Evolutionary conservation across 1,140 invertebrate genomes (phyloP).

Genomic region (Megathymus violae): DNA sequence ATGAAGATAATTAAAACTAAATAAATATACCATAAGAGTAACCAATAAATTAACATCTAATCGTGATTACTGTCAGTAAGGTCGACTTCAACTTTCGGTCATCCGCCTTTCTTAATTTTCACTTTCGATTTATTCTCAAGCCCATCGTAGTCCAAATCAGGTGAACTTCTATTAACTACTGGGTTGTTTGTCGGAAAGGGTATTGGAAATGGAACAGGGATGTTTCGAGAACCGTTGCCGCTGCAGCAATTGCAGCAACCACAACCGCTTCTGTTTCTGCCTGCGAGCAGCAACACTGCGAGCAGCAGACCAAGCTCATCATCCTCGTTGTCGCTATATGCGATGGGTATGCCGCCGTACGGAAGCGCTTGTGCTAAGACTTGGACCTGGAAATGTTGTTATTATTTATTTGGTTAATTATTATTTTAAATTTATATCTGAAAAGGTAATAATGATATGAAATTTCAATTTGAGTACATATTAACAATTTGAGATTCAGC

Average conservation of each 20-base stretch:
- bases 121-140: slow-evolving; percentile 21
- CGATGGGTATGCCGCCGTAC: slow-evolving; percentile 38
- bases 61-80: not conserved
- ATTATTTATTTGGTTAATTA: not conserved
- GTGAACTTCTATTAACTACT: slow-evolving; percentile 39
- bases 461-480: too few relatives aligned
- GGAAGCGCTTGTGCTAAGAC: slow-evolving; percentile 48
- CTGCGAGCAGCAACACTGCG: slow-evolving; percentile 52
- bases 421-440: too few relatives aligned
- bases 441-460: too few relatives aligned
- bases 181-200: slow-evolving; percentile 52
- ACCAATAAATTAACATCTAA: not conserved
- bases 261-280: slow-evolving; percentile 45
- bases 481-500: too few relatives aligned
- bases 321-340: slow-evolving; percentile 44
- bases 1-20: too few relatives aligned
- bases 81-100: not conserved
- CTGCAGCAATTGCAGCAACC: slow-evolving; percentile 49
- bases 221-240: slow-evolving; percentile 39
- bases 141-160: slow-evolving; percentile 18
- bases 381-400: slow-evolving; percentile 58
- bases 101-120: slow-evolving; percentile 10
- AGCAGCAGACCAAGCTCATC: slow-evolving; percentile 59
- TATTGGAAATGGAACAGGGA: slow-evolving; percentile 56
- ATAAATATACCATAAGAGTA: too few relatives aligned